These are phyloP conservation scores for Drosophila kanekoi DNA, from an alignment of 2,888 invertebrate genomes.

Conservation along the genomic window DNA sequence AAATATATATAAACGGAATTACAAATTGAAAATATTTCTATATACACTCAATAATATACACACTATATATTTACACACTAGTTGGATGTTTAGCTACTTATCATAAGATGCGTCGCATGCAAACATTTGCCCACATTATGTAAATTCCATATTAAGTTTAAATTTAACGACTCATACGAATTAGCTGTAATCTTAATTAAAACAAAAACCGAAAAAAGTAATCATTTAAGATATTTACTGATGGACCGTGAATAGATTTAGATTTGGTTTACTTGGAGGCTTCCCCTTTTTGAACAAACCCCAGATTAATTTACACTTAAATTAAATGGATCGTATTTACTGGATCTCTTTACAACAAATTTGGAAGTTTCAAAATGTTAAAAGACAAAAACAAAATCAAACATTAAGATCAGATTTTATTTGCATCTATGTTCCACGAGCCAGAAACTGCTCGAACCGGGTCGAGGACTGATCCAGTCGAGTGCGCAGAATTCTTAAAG, in stretches of 20 bases:
- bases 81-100: constrained; percentile 72
- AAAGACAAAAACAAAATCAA: background rate
- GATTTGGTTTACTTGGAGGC: too few relatives aligned
- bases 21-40: constrained; percentile 65
- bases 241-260: too few relatives aligned
- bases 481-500: constrained; percentile 14
- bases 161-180: constrained; percentile 76
- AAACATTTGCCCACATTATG: constrained; percentile 59
- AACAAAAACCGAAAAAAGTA: constrained; percentile 40
- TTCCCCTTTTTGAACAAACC: too few relatives aligned
- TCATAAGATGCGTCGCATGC: constrained; percentile 57
- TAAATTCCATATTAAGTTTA: constrained; percentile 77
- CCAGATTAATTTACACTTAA: too few relatives aligned
- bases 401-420: background rate
- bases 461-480: constrained; percentile 13
- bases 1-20: constrained; percentile 34
- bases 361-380: constrained; percentile 1
- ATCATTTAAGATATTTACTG: background rate
- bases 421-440: constrained; percentile 9
- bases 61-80: constrained; percentile 71
- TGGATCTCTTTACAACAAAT: background rate
- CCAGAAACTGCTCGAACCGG: constrained; percentile 1
- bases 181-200: constrained; percentile 71
- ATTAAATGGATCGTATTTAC: background rate
- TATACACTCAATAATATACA: constrained; percentile 70